A percentile compares a stretch with the other conserved stretches of the same genome.
Evolutionary conservation across 2,888 invertebrate genomes (phyloP).

Genomic region (Pseudoips prasinana): DNA sequence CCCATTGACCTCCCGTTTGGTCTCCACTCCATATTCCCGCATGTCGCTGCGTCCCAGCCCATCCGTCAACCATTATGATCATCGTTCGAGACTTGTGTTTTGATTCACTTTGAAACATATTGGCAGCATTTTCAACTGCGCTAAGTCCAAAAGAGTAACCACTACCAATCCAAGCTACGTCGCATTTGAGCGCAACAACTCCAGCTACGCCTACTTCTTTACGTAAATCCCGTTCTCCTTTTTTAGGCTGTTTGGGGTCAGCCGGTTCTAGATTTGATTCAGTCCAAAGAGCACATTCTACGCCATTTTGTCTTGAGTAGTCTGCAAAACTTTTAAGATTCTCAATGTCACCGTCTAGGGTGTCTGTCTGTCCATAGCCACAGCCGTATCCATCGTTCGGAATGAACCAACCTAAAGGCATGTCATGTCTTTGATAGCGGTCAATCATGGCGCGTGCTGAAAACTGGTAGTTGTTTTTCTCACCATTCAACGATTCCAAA

Average conservation of each 20-base stretch:
- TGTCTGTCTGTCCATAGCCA: slow-evolving; percentile 70
- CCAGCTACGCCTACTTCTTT: slow-evolving; percentile 63
- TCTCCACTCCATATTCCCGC: slow-evolving; percentile 73
- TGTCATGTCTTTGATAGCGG: slow-evolving; percentile 61
- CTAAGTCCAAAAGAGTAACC: slow-evolving; percentile 70
- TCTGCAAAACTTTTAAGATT: slow-evolving; percentile 62
- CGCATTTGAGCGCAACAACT: slow-evolving; percentile 68
- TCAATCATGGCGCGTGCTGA: slow-evolving; percentile 74
- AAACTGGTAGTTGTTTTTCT: slow-evolving; percentile 71
- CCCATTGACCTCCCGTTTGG: slow-evolving; percentile 71
- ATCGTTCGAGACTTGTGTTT: slow-evolving; percentile 47
- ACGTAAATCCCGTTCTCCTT: slow-evolving; percentile 68
- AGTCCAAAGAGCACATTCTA: slow-evolving; percentile 71
- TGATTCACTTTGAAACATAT: slow-evolving; percentile 50
- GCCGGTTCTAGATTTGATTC: slow-evolving; percentile 64
- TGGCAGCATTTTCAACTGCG: slow-evolving; percentile 61
- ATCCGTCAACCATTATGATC: slow-evolving; percentile 72
- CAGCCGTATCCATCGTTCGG: slow-evolving; percentile 75
- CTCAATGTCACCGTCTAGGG: slow-evolving; percentile 63
- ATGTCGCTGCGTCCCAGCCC: slow-evolving; percentile 72
- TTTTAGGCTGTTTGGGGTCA: slow-evolving; percentile 62
- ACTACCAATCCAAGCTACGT: slow-evolving; percentile 70
- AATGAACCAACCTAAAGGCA: slow-evolving; percentile 72
- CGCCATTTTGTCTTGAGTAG: slow-evolving; percentile 57
- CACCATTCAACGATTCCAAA: slow-evolving; percentile 71